Evolutionary conservation across 2,888 invertebrate species (phyloP), one percentile per base, ranked within the genome.

Genomic region (Molanna angustata): DNA sequence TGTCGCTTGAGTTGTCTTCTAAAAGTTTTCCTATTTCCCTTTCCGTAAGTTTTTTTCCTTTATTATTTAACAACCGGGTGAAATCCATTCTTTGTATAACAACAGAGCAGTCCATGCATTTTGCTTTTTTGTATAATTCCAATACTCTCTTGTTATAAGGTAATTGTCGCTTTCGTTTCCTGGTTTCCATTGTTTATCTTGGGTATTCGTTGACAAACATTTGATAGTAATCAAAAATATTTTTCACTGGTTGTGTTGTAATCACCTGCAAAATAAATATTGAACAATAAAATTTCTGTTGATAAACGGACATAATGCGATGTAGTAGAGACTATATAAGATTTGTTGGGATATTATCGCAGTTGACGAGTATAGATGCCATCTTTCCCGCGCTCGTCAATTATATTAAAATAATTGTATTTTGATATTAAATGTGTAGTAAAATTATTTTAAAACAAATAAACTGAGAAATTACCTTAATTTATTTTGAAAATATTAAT

Each of bases 301-400:
- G n/a, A n/a, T n/a, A n/a, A n/a, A n/a, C n/a, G n/a, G n/a, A n/a
- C n/a, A n/a, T n/a, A n/a, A n/a, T n/a, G n/a, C n/a, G n/a, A n/a
- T n/a, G n/a, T n/a, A n/a, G n/a, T n/a, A n/a, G n/a, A n/a, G n/a
- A n/a, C n/a, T n/a, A n/a, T n/a, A n/a, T n/a, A n/a, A n/a, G n/a
- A n/a, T n/a, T n/a, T n/a, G n/a, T n/a, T n/a, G n/a, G n/a, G n/a
- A n/a, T n/a, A n/a, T n/a, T n/a, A n/a, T n/a, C n/a, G n/a, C n/a
- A n/a, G n/a, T n/a, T n/a, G n/a, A n/a, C n/a, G n/a, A n/a, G n/a
- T n/a, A n/a, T 18, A 32, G 55, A 58, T 49, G 67, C 67, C 68
- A 73, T 73, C 74, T 76, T 76, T 76, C 76, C 76, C 76, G 76
- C 76, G 74, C 73, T 73, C 67, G 63, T 16, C 39, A 50, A 27